These are phyloP conservation scores for Spodoptera litura DNA, from an alignment of 1,140 invertebrate species.

Conservation along the genomic window DNA sequence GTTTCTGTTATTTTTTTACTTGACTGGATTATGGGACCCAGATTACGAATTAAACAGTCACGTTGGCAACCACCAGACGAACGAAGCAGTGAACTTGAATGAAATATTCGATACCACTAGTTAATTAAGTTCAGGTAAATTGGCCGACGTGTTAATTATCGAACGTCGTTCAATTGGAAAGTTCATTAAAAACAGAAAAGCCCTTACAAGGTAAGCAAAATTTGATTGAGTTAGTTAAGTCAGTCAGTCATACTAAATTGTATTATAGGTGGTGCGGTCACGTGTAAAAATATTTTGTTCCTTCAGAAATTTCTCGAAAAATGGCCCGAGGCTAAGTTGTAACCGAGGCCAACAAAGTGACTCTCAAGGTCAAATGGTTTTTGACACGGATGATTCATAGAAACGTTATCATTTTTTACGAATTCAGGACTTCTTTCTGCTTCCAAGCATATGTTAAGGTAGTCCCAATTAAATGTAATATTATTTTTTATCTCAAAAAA, in stretches of 20 bases:
- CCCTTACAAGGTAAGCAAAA: neutral
- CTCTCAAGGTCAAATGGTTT: too few species aligned
- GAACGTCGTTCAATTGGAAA: slow-evolving; percentile 17
- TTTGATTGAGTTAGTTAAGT: slow-evolving; percentile 18
- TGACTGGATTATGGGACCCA: too few species aligned
- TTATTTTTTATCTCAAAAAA: too few species aligned
- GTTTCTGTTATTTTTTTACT: too few species aligned
- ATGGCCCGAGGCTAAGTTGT: neutral
- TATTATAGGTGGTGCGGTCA: neutral
- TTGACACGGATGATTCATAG: too few species aligned
- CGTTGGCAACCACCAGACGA: too few species aligned
- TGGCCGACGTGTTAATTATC: slow-evolving; percentile 21
- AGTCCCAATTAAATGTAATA: too few species aligned
- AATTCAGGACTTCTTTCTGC: too few species aligned
- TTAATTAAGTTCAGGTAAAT: slow-evolving; percentile 14
- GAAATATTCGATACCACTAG: neutral
- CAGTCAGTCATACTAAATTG: neutral
- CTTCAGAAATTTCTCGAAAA: neutral
- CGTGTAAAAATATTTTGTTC: neutral
- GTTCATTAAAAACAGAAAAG: slow-evolving; percentile 5
- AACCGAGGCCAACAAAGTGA: too few species aligned
- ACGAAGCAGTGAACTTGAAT: neutral
- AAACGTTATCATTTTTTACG: too few species aligned
- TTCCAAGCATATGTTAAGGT: too few species aligned
- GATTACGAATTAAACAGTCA: too few species aligned